Conservation (phyloP, 2,113 vertebrate genomes). For the Kryptolebias marmoratus region DNA sequence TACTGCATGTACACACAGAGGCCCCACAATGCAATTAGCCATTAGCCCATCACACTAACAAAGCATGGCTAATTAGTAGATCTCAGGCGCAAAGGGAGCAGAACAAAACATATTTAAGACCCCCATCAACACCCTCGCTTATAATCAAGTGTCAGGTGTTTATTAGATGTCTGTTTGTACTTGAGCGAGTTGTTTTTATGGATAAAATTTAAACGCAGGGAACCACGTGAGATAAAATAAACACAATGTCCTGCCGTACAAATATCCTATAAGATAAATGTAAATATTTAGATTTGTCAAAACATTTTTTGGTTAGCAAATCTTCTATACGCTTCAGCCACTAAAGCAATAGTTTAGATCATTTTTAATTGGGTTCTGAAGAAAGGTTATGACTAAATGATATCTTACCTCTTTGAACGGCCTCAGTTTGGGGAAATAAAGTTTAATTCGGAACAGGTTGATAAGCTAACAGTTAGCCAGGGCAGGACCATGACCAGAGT, state of each 20-base stretch:
- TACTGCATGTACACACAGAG: slow-evolving; percentile 74
- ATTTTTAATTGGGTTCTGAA: too few relatives aligned
- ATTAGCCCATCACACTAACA: slow-evolving; percentile 79
- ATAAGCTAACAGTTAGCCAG: too few relatives aligned
- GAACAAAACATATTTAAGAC: slow-evolving; percentile 72
- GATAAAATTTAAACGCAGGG: slow-evolving; percentile 22
- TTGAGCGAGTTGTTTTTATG: slow-evolving; percentile 6
- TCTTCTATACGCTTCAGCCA: slow-evolving; percentile 32
- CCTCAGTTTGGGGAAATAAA: too few relatives aligned
- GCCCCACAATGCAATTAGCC: slow-evolving; percentile 78
- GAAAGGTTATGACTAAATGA: too few relatives aligned
- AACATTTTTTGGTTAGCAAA: slow-evolving; percentile 15
- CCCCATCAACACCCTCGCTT: slow-evolving; percentile 55
- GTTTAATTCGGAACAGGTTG: too few relatives aligned
- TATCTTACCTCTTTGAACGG: too few relatives aligned
- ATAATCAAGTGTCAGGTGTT: slow-evolving; percentile 64
- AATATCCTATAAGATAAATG: too few relatives aligned
- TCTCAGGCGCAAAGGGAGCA: slow-evolving; percentile 58
- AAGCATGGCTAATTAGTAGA: slow-evolving; percentile 78
- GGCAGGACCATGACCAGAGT: too few relatives aligned
- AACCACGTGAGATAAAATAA: background rate
- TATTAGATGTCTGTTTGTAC: slow-evolving; percentile 33
- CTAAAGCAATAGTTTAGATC: background rate
- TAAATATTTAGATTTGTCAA: background rate
- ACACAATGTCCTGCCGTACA: too few relatives aligned